Base-by-base conservation (phyloP, 2,113 vertebrate genomes). In the Andinoacara biseriatus region DNA sequence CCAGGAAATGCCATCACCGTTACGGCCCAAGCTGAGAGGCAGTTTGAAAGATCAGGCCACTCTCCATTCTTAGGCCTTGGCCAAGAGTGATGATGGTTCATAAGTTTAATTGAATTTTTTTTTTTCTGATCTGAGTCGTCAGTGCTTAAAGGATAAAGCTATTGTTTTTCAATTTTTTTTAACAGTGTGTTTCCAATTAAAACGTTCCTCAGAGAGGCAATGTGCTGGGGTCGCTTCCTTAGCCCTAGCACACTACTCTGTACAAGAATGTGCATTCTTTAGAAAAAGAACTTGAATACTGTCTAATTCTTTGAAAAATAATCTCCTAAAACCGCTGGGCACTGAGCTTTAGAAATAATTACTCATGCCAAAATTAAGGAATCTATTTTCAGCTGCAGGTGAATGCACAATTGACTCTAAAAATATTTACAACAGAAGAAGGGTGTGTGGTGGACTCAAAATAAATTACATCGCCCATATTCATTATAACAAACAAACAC, bases 1-100 rank as follows among this genome's bases (percentile, higher is more conserved):
- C n/a, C 61, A 75, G 82, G 86, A 91, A 65, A 84, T 13, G 26
- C n/a, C 69, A 82, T 67, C 87, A 86, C 90, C 78, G 86, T 89
- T 84, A 88, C 78, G 49, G 87, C 62, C 24, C 57, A 63, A 59
- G 86, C 69, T 88, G 59, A 78, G 79, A 89, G 84, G 90, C 86
- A 79, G 80, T 69, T 14, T 33, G 17, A 46, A 59, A 87, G 65
- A 86, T 89, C 83, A 90, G 90, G 82, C 33, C 2, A 10, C 1
- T 3, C 74, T 78, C 11, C 38, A 58, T 72, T 82, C 31, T 46
- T 26, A 89, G 72, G 40, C 46, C 58, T 59, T 49, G 60, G 61
- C 82, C 54, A 46, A 81, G 67, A 76, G 65, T 57, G 72, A 80
- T 61, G 78, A 82, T 52, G 76, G 84, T 46, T 77, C 82, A 81